Base-by-base conservation (phyloP, 2,797 vertebrate genomes). In the Chiropotes sagulatus region DNA sequence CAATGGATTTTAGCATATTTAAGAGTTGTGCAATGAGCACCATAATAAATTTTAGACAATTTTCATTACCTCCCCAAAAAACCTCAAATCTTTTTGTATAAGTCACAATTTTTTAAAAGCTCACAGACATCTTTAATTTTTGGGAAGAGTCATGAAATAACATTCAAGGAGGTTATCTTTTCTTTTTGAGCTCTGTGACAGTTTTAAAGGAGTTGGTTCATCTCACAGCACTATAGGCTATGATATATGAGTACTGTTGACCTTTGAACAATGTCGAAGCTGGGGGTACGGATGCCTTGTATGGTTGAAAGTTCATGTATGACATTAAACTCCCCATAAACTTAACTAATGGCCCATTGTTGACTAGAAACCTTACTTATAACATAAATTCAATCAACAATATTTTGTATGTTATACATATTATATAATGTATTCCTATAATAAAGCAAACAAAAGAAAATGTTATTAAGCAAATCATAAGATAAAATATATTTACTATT, bases 21-120 rank as follows among this genome's bases (percentile, higher is more conserved):
- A 72, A 54, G 28, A 39, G 10, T 85, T 81, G 2, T 94, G 7
- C 26, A 85, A 73, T 52, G 24, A 90, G 3, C 5, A 81, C 12
- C 20, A 57, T 46, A 67, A 78, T 39, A 61, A 64, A 78, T 73
- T 90, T 85, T 73, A 90, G 26, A 95, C 30, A 54, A 82, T 82
- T 93, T 94, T 93, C 26, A 92, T 82, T 17, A 67, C 7, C 24
- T 7, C 7, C 9, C 10, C 4, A 14, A 11, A 76, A 91, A 70
- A 41, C 10, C 20, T 26, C 50, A 28, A 9, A 30, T 4, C 8
- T 12, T 73, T 82, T 50, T 58, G 76, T 36, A 81, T 84, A 81
- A 92, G 46, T 73, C 64, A 70, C 26, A 94, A 28, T 30, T 80
- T 80, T 89, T 93, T 54, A 10, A 91, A 96, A 95, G 70, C 4